phyloP scores from a whole-genome alignment of 2,888 invertebrate genomes.

The Lacanobia oleracea region DNA sequence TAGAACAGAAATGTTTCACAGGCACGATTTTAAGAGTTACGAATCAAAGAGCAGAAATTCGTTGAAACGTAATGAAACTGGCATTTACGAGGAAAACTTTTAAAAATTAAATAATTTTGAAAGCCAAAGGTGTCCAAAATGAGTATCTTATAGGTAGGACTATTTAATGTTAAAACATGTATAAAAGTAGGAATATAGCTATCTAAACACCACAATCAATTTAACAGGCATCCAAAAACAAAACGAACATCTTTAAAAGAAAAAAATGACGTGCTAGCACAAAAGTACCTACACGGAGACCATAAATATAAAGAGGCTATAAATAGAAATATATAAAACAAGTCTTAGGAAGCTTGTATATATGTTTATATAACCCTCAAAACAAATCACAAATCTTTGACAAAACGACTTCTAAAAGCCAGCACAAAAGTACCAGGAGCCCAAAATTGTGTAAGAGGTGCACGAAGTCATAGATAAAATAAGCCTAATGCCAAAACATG shows the following conservation, averaged over 20 bases:
- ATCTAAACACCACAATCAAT: no score
- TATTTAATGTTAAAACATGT: not conserved
- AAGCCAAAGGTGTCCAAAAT: not conserved
- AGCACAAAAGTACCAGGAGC: constrained; percentile 8
- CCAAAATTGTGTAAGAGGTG: constrained; percentile 29
- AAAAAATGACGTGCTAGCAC: no score
- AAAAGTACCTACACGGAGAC: constrained; percentile 7
- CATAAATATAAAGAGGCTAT: not conserved
- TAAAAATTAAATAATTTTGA: not conserved
- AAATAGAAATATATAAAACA: no score
- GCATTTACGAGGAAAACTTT: not conserved
- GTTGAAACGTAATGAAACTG: constrained; percentile 11
- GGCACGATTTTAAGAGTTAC: constrained; percentile 10
- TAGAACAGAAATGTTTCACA: constrained; percentile 9
- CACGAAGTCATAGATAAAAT: constrained; percentile 54
- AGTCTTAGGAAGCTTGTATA: no score
- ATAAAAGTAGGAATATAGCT: not conserved
- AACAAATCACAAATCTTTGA: not conserved
- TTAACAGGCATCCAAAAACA: not conserved
- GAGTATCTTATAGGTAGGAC: not conserved
- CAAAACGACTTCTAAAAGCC: not conserved
- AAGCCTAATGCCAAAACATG: constrained; percentile 60
- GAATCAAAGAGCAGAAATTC: not conserved
- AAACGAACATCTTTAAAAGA: no score
- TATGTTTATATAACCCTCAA: not conserved